Conservation (phyloP, 2,888 invertebrate genomes). For the Leptogaster cylindrica region DNA sequence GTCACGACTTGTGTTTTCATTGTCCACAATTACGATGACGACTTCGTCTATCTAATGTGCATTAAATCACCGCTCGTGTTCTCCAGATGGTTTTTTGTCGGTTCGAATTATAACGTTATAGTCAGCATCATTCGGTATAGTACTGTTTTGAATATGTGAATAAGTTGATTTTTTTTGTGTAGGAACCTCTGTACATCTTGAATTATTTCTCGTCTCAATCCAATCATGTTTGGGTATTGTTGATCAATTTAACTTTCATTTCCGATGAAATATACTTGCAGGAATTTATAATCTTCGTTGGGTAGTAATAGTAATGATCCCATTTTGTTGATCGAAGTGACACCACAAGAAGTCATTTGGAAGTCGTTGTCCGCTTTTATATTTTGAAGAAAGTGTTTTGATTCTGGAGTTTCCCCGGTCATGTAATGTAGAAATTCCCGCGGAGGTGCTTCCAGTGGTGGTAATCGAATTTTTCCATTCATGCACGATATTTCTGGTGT, state of each 20-base stretch:
- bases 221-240: not conserved
- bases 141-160: no score
- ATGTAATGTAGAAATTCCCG: slow-evolving; percentile 45
- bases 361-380: not conserved
- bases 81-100: slow-evolving; percentile 54
- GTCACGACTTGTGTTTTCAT: slow-evolving; percentile 52
- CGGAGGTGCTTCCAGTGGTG: slow-evolving; percentile 55
- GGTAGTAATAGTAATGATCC: not conserved
- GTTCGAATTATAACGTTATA: slow-evolving; percentile 55
- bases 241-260: not conserved
- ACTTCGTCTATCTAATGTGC: slow-evolving; percentile 57
- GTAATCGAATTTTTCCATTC: slow-evolving; percentile 57
- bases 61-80: slow-evolving; percentile 54
- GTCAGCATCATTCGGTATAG: no score
- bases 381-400: slow-evolving; percentile 9
- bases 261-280: slow-evolving; percentile 5
- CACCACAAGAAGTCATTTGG: not conserved
- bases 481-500: slow-evolving; percentile 58
- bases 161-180: no score
- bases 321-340: not conserved
- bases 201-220: not conserved
- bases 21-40: slow-evolving; percentile 52
- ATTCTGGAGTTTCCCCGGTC: not conserved
- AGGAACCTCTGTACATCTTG: not conserved
- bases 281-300: not conserved